phyloP scores from a whole-genome alignment of 2,888 invertebrate species.

The Marasmarcha lunaedactyla region DNA sequence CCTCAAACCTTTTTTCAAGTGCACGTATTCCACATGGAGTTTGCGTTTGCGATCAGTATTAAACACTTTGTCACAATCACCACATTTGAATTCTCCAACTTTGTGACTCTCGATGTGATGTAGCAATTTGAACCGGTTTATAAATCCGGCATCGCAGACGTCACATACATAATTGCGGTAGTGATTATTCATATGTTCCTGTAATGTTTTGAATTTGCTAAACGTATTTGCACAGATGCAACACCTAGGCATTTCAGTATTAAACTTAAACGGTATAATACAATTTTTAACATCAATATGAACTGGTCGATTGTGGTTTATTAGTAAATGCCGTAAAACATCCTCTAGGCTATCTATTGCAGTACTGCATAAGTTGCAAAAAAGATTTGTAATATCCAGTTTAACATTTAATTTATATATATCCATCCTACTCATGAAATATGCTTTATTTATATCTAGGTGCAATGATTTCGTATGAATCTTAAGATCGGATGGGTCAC shows the following conservation, averaged over 20 bases:
- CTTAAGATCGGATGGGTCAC: constrained; percentile 27
- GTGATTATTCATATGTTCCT: constrained; percentile 35
- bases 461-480: constrained; percentile 26
- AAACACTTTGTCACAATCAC: constrained; percentile 20
- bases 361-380: constrained; percentile 9
- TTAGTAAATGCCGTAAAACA: constrained; percentile 12
- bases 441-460: constrained; percentile 19
- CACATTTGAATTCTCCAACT: constrained; percentile 19
- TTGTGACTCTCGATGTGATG: constrained; percentile 16
- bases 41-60: constrained; percentile 17
- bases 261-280: constrained; percentile 33
- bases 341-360: constrained; percentile 6
- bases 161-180: constrained; percentile 34
- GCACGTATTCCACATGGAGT: constrained; percentile 25
- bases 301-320: constrained; percentile 18
- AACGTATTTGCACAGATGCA: constrained; percentile 18
- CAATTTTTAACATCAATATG: constrained; percentile 23
- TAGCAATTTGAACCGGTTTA: constrained; percentile 13
- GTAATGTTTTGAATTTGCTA: constrained; percentile 21
- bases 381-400: constrained; percentile 27
- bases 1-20: constrained; percentile 13
- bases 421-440: constrained; percentile 25
- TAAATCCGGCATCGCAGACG: constrained; percentile 22
- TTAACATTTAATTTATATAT: constrained; percentile 30
- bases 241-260: constrained; percentile 19